Evolutionary conservation across 2,888 invertebrate species (phyloP).

Genomic region (Eulithis testata): DNA sequence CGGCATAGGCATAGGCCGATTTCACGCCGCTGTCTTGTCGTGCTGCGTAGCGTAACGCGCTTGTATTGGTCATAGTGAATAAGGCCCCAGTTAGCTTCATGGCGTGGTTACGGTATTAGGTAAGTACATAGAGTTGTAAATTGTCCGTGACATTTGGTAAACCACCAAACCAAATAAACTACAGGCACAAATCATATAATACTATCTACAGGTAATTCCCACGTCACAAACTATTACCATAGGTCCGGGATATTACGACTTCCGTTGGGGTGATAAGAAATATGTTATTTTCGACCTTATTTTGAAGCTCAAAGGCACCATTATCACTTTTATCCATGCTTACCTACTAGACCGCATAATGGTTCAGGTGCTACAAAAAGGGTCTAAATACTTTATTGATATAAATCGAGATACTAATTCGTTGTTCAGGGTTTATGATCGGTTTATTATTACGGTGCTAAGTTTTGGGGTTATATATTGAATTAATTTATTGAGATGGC

Average conservation of each 20-base stretch:
- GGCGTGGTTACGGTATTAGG: too few relatives aligned
- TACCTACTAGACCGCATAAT: slow-evolving; percentile 23
- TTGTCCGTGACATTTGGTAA: not conserved
- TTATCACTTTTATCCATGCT: not conserved
- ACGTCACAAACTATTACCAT: slow-evolving; percentile 41
- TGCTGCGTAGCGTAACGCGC: too few relatives aligned
- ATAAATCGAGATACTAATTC: too few relatives aligned
- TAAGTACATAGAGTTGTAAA: not conserved
- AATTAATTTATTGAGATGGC: too few relatives aligned
- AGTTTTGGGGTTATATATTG: too few relatives aligned
- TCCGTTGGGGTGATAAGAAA: slow-evolving; percentile 34
- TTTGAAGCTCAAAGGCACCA: slow-evolving; percentile 10
- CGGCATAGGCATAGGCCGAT: too few relatives aligned
- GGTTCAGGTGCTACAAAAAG: slow-evolving; percentile 8
- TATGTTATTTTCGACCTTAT: slow-evolving; percentile 19
- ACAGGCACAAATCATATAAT: too few relatives aligned
- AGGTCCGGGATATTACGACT: slow-evolving; percentile 35
- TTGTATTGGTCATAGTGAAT: too few relatives aligned
- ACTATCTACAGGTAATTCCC: slow-evolving; percentile 35
- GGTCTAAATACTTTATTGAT: slow-evolving; percentile 18
- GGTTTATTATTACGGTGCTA: not conserved
- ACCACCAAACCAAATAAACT: slow-evolving; percentile 14
- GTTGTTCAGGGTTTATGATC: not conserved
- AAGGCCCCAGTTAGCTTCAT: too few relatives aligned
- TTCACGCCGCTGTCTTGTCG: too few relatives aligned